phyloP scores from a whole-genome alignment of 2,797 vertebrate species.

The Etheostoma nigrum region DNA sequence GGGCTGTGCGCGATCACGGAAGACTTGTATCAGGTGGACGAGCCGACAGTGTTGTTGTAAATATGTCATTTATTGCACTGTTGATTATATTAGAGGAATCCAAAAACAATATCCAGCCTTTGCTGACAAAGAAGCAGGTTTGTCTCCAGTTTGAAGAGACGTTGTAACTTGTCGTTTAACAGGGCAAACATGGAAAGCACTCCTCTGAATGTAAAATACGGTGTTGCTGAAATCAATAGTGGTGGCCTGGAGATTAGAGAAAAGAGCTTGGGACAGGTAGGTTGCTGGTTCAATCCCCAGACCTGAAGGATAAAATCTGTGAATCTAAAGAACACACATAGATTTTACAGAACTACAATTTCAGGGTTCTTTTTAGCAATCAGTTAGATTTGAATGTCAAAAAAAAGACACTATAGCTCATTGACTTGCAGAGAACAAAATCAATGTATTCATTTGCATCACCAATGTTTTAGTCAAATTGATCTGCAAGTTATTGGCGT shows the following conservation, averaged over 20 bases:
- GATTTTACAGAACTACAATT: neutral
- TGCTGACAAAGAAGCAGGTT: neutral
- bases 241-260: too few relatives aligned
- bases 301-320: too few relatives aligned
- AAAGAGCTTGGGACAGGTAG: too few relatives aligned
- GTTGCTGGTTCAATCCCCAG: too few relatives aligned
- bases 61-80: neutral
- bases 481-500: constrained; percentile 27
- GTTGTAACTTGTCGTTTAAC: neutral
- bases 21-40: too few relatives aligned
- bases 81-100: neutral
- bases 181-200: neutral
- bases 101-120: neutral
- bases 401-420: neutral
- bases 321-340: neutral
- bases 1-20: too few relatives aligned
- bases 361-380: neutral
- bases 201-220: neutral
- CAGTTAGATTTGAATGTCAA: constrained; percentile 41
- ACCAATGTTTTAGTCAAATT: constrained; percentile 12
- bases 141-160: neutral
- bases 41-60: too few relatives aligned
- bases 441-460: constrained; percentile 48
- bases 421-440: constrained; percentile 33
- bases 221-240: neutral